Evolutionary conservation across 2,888 invertebrate species (phyloP), one percentile per base, ranked within the genome.

Genomic region (Sclerodermus sp.): DNA sequence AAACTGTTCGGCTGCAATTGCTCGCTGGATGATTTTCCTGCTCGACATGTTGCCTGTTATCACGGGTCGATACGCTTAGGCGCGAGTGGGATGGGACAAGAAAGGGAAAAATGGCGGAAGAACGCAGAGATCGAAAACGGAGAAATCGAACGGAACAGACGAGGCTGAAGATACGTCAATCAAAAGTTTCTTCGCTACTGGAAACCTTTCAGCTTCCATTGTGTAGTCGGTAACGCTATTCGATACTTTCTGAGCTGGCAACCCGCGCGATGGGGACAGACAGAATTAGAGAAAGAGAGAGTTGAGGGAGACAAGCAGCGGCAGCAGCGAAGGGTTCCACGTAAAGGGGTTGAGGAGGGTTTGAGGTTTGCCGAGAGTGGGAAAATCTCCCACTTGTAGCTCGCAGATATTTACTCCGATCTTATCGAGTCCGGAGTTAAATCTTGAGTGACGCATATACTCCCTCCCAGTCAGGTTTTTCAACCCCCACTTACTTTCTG

Each of bases 351-450:
- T 47, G 38, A 37, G 43, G 23, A 45, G 45, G 55, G 47, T 55
- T 45, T 49, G 49, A 52, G 49, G 55, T 57, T 56, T 51, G 51
- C 53, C 52, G 60, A 57, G 58, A 55, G 60, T 59, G 63, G 62
- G 64, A 65, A 72, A 73, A 74, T 75, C 71, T 75, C 68, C 73
- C 74, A 75, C 74, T 75, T 75, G 75, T 73, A 68, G 72, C 71
- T 68, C 64, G 53, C 62, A 67, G 71, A 73, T 73, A 71, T 73
- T 73, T 70, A 70, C 70, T 64, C 62, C 67, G 64, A 68, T 71
- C 70, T 63, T 58, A 55, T 59, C 47, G 51, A 55, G 47, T 55
- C 57, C 60, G 53, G 53, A 67, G 64, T 61, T 68, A 66, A 73
- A 71, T 67, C 70, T 71, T 71, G 64, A 71, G 64, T 63, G 67